phyloP scores from a whole-genome alignment of 2,113 vertebrate species.

The Tragelaphus strepsiceros region DNA sequence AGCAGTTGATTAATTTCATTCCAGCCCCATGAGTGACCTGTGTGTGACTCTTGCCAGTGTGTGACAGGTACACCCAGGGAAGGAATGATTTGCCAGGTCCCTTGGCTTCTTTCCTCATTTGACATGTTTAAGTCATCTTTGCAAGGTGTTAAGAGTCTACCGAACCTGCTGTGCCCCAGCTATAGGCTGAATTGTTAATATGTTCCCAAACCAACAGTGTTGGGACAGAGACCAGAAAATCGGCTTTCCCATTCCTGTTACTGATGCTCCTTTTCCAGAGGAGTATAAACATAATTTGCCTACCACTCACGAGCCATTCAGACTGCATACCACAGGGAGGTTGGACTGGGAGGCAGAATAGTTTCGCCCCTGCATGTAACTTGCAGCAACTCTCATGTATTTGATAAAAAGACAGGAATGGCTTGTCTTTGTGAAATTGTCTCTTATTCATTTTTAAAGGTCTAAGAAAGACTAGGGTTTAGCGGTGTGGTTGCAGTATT shows the following conservation, averaged over 20 bases:
- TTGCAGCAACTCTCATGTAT: background rate
- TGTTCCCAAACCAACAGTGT: background rate
- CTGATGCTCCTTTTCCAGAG: background rate
- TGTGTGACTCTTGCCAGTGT: slow-evolving; percentile 53
- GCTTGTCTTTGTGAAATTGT: background rate
- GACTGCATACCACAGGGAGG: background rate
- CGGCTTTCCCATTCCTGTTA: background rate
- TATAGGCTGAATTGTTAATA: background rate
- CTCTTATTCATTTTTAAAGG: background rate
- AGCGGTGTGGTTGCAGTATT: background rate
- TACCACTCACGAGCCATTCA: background rate
- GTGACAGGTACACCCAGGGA: slow-evolving; percentile 51
- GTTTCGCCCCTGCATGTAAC: background rate
- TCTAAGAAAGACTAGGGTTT: background rate
- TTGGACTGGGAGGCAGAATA: background rate
- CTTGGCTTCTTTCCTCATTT: slow-evolving; percentile 53
- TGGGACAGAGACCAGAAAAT: background rate
- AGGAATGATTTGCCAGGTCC: slow-evolving; percentile 40
- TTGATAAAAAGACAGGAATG: background rate
- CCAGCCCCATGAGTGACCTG: slow-evolving; percentile 54
- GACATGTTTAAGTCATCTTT: slow-evolving; percentile 52
- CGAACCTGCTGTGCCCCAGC: slow-evolving; percentile 17
- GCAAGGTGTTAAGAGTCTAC: background rate
- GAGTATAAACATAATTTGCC: background rate
- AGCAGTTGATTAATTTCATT: slow-evolving; percentile 66